These are phyloP conservation scores for Choloepus hoffmanni DNA, from an alignment of 2,113 vertebrate genomes.

Conservation along the genomic window DNA sequence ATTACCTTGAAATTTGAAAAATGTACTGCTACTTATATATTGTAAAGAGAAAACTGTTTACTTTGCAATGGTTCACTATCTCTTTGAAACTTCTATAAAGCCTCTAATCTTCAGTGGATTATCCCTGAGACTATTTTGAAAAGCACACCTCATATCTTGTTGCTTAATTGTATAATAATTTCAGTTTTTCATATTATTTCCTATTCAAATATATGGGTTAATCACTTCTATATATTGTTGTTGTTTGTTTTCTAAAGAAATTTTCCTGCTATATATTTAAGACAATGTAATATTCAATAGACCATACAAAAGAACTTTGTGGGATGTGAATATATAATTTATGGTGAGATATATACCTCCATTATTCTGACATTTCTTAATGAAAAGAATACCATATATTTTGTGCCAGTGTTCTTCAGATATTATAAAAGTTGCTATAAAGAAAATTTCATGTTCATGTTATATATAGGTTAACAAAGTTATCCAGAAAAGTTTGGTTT, in stretches of 20 bases:
- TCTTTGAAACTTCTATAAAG: constrained; percentile 39
- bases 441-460: background rate
- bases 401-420: background rate
- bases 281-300: background rate
- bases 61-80: background rate
- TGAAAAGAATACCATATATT: background rate
- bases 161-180: background rate
- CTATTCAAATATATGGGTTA: background rate
- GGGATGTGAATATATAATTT: background rate
- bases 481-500: background rate
- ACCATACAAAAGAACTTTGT: background rate
- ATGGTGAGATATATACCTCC: background rate
- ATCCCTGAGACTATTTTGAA: background rate
- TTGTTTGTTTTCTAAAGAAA: background rate
- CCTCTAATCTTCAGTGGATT: background rate
- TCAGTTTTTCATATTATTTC: background rate
- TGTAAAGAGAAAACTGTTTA: constrained; percentile 17
- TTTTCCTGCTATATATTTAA: background rate
- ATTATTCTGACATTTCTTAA: background rate
- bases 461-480: background rate
- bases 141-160: background rate
- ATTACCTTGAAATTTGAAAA: background rate
- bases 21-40: background rate
- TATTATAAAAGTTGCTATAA: background rate
- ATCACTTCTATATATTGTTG: background rate